Conservation (phyloP, 2,888 invertebrate species). For the Cataglyphis rosenhaueri region DNA sequence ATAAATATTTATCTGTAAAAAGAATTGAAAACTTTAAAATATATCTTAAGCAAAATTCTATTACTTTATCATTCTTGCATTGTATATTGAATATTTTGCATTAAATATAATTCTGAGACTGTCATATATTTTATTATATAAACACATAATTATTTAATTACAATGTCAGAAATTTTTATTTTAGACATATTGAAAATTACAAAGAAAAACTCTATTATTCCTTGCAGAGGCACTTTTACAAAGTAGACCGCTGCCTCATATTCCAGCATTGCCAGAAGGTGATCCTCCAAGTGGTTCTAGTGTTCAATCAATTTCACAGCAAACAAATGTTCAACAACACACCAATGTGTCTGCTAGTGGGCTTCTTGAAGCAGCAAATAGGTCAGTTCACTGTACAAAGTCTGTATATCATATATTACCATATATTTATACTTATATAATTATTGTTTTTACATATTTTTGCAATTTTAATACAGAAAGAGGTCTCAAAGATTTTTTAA, state of each 20-base stretch:
- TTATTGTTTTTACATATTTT: background rate
- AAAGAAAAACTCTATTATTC: conserved; percentile 60
- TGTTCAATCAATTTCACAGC: conserved; percentile 82
- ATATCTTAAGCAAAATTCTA: background rate
- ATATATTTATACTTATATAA: conserved; percentile 24
- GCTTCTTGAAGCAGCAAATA: conserved; percentile 85
- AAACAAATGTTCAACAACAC: conserved; percentile 83
- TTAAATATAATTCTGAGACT: background rate
- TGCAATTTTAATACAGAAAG: background rate
- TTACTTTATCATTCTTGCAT: background rate
- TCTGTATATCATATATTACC: background rate
- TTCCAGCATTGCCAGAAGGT: conserved; percentile 93
- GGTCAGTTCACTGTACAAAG: conserved; percentile 68
- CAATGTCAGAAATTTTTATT: background rate
- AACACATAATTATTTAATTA: background rate
- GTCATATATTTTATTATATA: conserved; percentile 18
- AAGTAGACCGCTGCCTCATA: conserved; percentile 97
- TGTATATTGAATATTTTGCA: background rate
- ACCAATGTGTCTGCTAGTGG: conserved; percentile 79
- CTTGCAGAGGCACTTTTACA: conserved; percentile 96
- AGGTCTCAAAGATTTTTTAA: background rate
- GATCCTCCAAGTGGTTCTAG: conserved; percentile 87
- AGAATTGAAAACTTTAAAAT: background rate
- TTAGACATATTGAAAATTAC: background rate
- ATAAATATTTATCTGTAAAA: conserved; percentile 13